Evolutionary conservation across 2,888 invertebrate genomes (phyloP).

Genomic region (Euzetes globulus): DNA sequence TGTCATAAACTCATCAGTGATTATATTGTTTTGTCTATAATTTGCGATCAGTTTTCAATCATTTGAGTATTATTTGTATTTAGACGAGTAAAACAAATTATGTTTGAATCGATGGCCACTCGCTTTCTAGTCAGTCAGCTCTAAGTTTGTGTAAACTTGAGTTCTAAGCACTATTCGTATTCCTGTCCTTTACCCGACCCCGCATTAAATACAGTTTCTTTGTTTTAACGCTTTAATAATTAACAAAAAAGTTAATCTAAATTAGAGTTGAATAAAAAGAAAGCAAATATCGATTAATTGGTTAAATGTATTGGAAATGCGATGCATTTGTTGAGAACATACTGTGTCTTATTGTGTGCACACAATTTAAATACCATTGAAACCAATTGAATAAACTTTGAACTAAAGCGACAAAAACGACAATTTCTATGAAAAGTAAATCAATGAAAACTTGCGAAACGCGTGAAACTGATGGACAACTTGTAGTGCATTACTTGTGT

Average conservation of each 20-base stretch:
- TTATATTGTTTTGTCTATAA: neutral
- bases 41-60: neutral
- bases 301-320: neutral
- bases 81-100: slow-evolving; percentile 4
- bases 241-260: neutral
- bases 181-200: neutral
- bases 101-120: slow-evolving; percentile 12
- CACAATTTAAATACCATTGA: slow-evolving; percentile 4
- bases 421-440: neutral
- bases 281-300: neutral
- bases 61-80: slow-evolving; percentile 19
- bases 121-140: slow-evolving; percentile 24
- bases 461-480: neutral
- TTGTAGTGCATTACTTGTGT: slow-evolving; percentile 25
- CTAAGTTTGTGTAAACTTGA: neutral
- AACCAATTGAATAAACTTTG: neutral
- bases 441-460: neutral
- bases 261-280: neutral
- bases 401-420: neutral
- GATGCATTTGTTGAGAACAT: neutral
- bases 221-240: neutral
- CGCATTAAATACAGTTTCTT: neutral
- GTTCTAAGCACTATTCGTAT: neutral
- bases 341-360: slow-evolving; percentile 20
- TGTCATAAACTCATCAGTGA: slow-evolving; percentile 18